These are phyloP conservation scores for Plagodis pulveraria DNA, from an alignment of 2,888 invertebrate genomes.

Conservation along the genomic window DNA sequence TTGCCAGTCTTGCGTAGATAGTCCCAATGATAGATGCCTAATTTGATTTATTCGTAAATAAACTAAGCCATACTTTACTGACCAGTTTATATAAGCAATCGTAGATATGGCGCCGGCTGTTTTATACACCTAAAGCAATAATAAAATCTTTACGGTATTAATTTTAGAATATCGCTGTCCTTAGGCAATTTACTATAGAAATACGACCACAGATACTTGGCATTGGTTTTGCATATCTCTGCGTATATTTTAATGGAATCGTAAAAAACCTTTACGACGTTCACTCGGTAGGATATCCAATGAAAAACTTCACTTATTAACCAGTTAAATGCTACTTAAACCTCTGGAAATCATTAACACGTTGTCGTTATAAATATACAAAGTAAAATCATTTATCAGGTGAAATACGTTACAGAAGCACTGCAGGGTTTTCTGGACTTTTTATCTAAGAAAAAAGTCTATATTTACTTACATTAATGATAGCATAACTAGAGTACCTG, in stretches of 20 bases:
- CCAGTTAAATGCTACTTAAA: constrained; percentile 17
- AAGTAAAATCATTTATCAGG: background rate
- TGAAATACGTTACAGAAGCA: background rate
- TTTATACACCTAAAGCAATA: constrained; percentile 26
- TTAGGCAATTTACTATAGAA: constrained; percentile 40
- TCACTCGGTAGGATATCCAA: constrained; percentile 4
- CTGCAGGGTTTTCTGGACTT: too few species aligned
- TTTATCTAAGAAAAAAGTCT: too few species aligned
- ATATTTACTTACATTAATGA: too few species aligned
- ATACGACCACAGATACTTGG: constrained; percentile 38
- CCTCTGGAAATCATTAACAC: constrained; percentile 8
- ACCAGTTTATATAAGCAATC: constrained; percentile 26
- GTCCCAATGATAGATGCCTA: too few species aligned
- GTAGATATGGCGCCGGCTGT: constrained; percentile 25
- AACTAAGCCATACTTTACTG: too few species aligned
- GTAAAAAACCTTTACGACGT: constrained; percentile 43
- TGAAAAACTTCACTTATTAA: constrained; percentile 17
- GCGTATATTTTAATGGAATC: constrained; percentile 42
- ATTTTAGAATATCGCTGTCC: constrained; percentile 35
- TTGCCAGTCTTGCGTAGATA: too few species aligned
- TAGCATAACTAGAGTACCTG: too few species aligned
- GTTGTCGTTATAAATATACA: constrained; percentile 3
- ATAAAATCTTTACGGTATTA: constrained; percentile 47
- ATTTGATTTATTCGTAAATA: too few species aligned
- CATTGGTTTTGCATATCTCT: constrained; percentile 43